Base-by-base conservation (phyloP, 2,888 invertebrate species). In the Leucoptera coffeella region DNA sequence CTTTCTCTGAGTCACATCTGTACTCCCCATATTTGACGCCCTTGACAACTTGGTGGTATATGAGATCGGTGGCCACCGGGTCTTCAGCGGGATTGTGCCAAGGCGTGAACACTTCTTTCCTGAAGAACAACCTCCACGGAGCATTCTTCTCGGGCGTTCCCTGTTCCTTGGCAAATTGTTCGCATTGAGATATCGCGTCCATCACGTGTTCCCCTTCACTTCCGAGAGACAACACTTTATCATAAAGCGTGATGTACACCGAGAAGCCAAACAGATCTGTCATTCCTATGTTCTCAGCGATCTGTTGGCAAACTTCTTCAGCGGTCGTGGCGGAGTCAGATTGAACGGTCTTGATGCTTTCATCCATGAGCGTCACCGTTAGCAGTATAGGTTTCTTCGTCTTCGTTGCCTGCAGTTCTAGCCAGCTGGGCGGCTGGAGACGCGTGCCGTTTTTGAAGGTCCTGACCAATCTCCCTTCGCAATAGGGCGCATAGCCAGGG, bases 121-220 rank as follows among this genome's bases (percentile, higher is more conserved):
- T 73, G 50, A 87, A 82, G 55, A 87, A 90, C 25, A 93, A 54
- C 38, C 86, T 77, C 94, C 94, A 96, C 0, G 88, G 86, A 4
- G 90, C 89, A 43, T 78, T 84, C 38, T 85, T 75, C 50, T 93
- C 92, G 29, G 82, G 78, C 3, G 82, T 79, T 1, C 91, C 90
- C 49, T 88, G 85, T 53, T 93, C 93, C 56, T 86, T 91, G 14
- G 91, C 86, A 51, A 89, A 93, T 50, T 95, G 94, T 51, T 96
- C 95, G 53, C 94, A 94, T 51, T 93, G 92, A 0, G 91, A 91
- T 42, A 96, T 86, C 1, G 94, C 95, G 58, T 96, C 95, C 84
- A 95, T 85, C 1, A 96, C 84, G 47, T 94, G 93, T 52, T 94
- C 93, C 11, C 78, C 79, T 33, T 88, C 92, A 50, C 84, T 85